Conservation (phyloP, 1,140 invertebrate species). For the Luehdorfia chinensis region DNA sequence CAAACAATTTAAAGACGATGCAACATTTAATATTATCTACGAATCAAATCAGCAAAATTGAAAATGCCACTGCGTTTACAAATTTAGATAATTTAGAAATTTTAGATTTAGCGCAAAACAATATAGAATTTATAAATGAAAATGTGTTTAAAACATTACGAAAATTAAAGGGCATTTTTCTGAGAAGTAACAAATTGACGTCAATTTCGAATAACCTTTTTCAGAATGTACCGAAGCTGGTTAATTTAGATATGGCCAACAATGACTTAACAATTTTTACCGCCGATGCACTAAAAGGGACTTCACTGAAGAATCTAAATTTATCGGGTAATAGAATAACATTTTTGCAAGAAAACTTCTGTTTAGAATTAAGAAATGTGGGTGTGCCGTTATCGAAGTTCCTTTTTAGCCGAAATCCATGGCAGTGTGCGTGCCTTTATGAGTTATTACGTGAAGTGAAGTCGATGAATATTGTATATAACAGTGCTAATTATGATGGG, state of each 20-base stretch:
- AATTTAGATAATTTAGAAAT: constrained; percentile 32
- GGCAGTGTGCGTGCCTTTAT: constrained; percentile 56
- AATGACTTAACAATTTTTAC: constrained; percentile 44
- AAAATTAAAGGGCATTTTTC: constrained; percentile 41
- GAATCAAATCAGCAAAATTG: constrained; percentile 43
- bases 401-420: constrained; percentile 41
- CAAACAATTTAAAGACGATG: constrained; percentile 38
- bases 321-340: constrained; percentile 47
- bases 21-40: constrained; percentile 37
- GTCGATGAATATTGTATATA: constrained; percentile 41
- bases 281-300: constrained; percentile 45
- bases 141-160: constrained; percentile 40
- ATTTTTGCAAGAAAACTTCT: constrained; percentile 56
- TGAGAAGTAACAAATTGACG: constrained; percentile 44
- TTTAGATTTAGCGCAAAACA: constrained; percentile 45
- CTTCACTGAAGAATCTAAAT: constrained; percentile 49
- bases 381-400: constrained; percentile 39
- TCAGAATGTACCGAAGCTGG: constrained; percentile 36
- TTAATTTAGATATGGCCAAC: constrained; percentile 44
- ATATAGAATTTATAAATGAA: constrained; percentile 36
- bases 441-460: constrained; percentile 49
- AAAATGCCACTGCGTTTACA: constrained; percentile 24
- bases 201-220: constrained; percentile 45
- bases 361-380: constrained; percentile 49
- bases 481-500: constrained; percentile 40